Evolutionary conservation across 1,140 invertebrate species (phyloP).

Genomic region (Metaphire vulgaris): DNA sequence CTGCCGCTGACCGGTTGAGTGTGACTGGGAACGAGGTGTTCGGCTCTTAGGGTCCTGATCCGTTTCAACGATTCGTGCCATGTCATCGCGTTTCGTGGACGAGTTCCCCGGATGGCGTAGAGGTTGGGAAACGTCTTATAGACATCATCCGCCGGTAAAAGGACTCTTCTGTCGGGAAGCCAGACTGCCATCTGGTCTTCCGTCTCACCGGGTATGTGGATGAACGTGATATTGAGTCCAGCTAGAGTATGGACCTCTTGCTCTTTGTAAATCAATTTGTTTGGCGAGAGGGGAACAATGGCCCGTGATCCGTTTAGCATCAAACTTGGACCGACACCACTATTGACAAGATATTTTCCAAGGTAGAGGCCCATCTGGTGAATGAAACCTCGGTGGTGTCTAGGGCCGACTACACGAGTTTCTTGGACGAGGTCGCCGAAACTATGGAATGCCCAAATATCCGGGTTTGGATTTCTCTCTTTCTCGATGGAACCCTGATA

Average conservation of each 20-base stretch:
- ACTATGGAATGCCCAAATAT: conserved; percentile 37
- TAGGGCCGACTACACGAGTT: conserved; percentile 32
- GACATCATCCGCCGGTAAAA: conserved; percentile 40
- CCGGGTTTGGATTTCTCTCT: conserved; percentile 32
- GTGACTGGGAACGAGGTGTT: conserved; percentile 40
- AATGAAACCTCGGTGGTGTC: conserved; percentile 26
- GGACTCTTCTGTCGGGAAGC: conserved; percentile 34
- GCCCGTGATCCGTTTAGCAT: no score
- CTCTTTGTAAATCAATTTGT: conserved; percentile 33
- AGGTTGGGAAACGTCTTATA: conserved; percentile 44
- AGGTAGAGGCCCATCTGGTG: conserved; percentile 18
- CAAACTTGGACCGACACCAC: background rate
- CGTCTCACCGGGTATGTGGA: conserved; percentile 45
- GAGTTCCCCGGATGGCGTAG: conserved; percentile 43
- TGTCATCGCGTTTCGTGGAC: conserved; percentile 33
- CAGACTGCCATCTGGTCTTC: conserved; percentile 43
- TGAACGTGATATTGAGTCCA: conserved; percentile 34
- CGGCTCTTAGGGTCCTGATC: conserved; percentile 36
- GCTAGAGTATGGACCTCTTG: conserved; percentile 30
- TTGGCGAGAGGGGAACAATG: conserved; percentile 35
- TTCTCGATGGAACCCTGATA: conserved; percentile 38
- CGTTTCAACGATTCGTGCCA: conserved; percentile 39
- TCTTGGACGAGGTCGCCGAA: conserved; percentile 30
- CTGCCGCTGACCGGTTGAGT: conserved; percentile 36
- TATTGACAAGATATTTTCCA: background rate